Base-by-base conservation (phyloP, 2,888 invertebrate genomes). In the Dasysyrphus albostriatus region DNA sequence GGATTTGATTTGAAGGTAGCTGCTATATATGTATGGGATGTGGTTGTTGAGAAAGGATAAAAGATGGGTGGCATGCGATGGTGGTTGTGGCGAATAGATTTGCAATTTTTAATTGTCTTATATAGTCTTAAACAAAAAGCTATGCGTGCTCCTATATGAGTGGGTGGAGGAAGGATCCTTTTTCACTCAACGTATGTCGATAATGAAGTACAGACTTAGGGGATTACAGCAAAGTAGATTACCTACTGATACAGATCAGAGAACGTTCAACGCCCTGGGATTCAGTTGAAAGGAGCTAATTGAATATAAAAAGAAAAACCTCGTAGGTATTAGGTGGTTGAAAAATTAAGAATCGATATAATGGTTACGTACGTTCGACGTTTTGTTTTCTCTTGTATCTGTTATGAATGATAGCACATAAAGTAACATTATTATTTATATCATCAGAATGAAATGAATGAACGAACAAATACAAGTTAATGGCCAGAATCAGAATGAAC, bases 31-130 rank as follows among this genome's bases (percentile, higher is more conserved):
- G n/a, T n/a, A 5, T 47, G 37, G 5, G 42, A 29, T 14, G 6
- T 12, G 24, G 29, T 8, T 3, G 24, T 24, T 1, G 14, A 2
- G n/a, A 8, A 12, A 29, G 7, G 2, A 8, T 32, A 54, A 29
- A 24, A 54, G 14, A 29, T 29, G 24, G 24, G 1, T 6, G 49
- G 12, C 1, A 69, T 44, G 24, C 14, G 37, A 49, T 32, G 65
- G 34, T 3, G 24, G 65, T 34, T 14, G 32, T 14, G 32, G 42
- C 51, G 29, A 63, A 54, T 63, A 42, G 49, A 77, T 78, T 73
- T 73, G 24, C 37, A 73, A 39, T 56, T 58, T 79, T 73, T 72
- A 73, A 79, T 79, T 65, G 56, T 79, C 56, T 49, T 63, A 56
- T 63, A 56, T 14, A 37, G 37, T 59, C 39, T 59, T 39, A 19